phyloP scores from a whole-genome alignment of 2,797 vertebrate genomes.

The Lophius americanus region DNA sequence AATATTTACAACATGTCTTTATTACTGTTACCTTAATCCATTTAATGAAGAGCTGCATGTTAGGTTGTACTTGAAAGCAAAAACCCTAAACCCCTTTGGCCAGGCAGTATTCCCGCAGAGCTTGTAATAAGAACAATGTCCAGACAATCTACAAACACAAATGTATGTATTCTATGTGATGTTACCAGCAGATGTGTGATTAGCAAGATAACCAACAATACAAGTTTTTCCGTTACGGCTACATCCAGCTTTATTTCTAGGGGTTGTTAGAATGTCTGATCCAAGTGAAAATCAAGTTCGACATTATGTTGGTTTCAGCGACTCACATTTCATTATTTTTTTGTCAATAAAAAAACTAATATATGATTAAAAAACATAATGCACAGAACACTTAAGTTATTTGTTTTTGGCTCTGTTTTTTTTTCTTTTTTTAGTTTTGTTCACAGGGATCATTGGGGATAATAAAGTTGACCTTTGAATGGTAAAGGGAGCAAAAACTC shows the following conservation, averaged over 20 bases:
- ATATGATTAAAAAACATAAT: not conserved
- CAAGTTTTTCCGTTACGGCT: not conserved
- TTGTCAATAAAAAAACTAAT: not conserved
- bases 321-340: not conserved
- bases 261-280: not conserved
- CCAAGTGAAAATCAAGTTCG: not conserved
- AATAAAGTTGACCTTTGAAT: too few species aligned
- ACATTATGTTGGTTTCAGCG: not conserved
- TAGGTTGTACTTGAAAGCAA: not conserved
- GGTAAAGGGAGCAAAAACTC: not conserved
- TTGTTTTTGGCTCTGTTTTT: not conserved
- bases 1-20: not conserved
- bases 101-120: not conserved
- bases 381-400: not conserved
- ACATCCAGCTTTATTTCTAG: not conserved
- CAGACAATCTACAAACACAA: not conserved
- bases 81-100: not conserved
- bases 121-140: not conserved
- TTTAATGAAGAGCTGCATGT: not conserved
- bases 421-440: not conserved
- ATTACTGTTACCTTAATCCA: not conserved
- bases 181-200: constrained; percentile 9
- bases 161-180: not conserved
- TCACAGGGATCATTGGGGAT: not conserved
- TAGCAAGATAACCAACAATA: not conserved